A percentile compares a stretch with the other conserved stretches of the same genome.
Conservation (phyloP, 1,140 invertebrate species). For the Aculops lycopersici region DNA sequence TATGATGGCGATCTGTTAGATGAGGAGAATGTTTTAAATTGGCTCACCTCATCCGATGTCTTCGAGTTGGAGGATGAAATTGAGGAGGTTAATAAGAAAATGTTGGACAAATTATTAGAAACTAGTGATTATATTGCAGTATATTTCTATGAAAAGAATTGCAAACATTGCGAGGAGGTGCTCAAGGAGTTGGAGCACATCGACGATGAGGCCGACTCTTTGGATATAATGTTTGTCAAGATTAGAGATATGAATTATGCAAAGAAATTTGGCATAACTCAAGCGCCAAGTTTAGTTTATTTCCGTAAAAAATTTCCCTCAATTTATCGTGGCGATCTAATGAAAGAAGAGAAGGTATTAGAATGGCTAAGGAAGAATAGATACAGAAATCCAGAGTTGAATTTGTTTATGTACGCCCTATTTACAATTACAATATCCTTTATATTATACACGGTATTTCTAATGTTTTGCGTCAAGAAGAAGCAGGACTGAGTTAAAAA, state of each 20-base stretch:
- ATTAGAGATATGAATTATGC: constrained; percentile 67
- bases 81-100: constrained; percentile 72
- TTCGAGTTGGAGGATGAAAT: constrained; percentile 87
- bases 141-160: constrained; percentile 45
- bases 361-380: constrained; percentile 73
- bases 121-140: constrained; percentile 80
- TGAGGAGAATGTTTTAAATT: constrained; percentile 46
- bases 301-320: constrained; percentile 72
- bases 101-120: constrained; percentile 66
- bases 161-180: constrained; percentile 34
- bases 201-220: constrained; percentile 62
- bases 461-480: constrained; percentile 43
- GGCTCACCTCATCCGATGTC: constrained; percentile 70
- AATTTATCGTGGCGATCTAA: constrained; percentile 59
- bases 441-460: constrained; percentile 54
- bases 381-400: constrained; percentile 62
- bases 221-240: constrained; percentile 78
- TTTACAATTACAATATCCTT: constrained; percentile 51
- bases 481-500: not conserved
- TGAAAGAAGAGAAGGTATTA: constrained; percentile 50
- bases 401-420: constrained; percentile 71
- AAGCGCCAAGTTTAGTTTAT: constrained; percentile 60
- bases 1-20: constrained; percentile 68
- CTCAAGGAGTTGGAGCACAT: constrained; percentile 57
- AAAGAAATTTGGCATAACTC: constrained; percentile 71